Evolutionary conservation across 1,140 invertebrate species (phyloP).

Genomic region (Conus betulinus): DNA sequence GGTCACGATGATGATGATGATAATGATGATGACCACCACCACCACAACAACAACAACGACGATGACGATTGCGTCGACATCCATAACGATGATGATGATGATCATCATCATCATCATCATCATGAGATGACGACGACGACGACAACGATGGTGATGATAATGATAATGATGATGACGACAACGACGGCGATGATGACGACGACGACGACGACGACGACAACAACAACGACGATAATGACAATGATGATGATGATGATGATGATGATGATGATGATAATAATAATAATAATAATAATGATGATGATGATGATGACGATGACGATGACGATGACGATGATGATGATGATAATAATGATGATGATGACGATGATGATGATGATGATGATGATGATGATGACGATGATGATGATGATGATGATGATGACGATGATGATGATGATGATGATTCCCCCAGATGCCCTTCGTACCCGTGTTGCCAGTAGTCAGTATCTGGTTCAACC

Average conservation of each 20-base stretch:
- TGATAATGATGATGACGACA: background rate
- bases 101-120: too few species aligned
- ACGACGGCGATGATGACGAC: background rate
- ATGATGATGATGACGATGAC: too few species aligned
- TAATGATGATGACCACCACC: too few species aligned
- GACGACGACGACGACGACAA: background rate
- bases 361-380: background rate
- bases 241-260: background rate
- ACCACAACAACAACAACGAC: too few species aligned
- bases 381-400: background rate
- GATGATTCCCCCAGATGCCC: conserved; percentile 79
- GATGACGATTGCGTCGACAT: background rate
- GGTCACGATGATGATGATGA: too few species aligned
- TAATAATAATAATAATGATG: too few species aligned
- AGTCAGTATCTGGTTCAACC: conserved; percentile 89
- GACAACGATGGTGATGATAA: background rate
- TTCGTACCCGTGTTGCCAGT: conserved; percentile 90
- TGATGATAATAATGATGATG: background rate
- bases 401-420: background rate
- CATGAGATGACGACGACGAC: too few species aligned
- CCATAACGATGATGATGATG: background rate
- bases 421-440: background rate
- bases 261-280: background rate
- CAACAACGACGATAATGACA: background rate
- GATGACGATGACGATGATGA: background rate